Evolutionary conservation across 2,888 invertebrate genomes (phyloP), one percentile per base, ranked within the genome.

Genomic region (Acronicta psi): DNA sequence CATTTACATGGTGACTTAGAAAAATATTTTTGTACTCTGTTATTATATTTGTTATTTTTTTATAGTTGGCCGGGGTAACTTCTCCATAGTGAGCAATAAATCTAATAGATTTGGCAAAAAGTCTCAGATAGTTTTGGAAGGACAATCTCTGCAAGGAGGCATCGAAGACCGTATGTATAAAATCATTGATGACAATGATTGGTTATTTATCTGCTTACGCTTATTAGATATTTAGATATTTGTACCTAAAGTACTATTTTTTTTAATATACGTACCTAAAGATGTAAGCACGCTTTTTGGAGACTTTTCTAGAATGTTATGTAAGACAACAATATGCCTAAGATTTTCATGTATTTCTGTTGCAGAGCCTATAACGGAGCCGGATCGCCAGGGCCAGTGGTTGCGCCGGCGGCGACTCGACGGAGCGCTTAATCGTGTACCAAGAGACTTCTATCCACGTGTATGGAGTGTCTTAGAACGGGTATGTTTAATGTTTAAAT

Each of bases 311-410:
- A 20, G 2, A 20, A 20, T 20, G n/a, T n/a, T n/a, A n/a, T n/a
- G n/a, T n/a, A n/a, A n/a, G 5, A 20, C 5, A 20, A 20, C 5
- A 2, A 20, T 20, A 5, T 20, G 2, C 20, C 20, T 20, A 20
- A 20, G 20, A 20, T 5, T 2, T n/a, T n/a, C n/a, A 20, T 5
- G 5, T 20, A 20, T 29, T 29, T 11, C 11, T 16, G 14, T 29
- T 31, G 0, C 90, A 96, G 91, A 84, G 2, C 92, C 92, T 57
- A 95, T 95, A 52, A 95, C 95, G 11, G 96, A 96, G 75, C 95
- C 96, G 13, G 98, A 98, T 83, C 95, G 97, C 2, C 99, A 99
- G 89, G 99, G 99, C 0, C 99, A 99, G 87, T 99, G 99, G 99
- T 93, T 99, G 79, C 95, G 99, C 57, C 95, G 99, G 61, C 95